Evolutionary conservation across 2,888 invertebrate genomes (phyloP).

Genomic region (Bhutanitis thaidina): DNA sequence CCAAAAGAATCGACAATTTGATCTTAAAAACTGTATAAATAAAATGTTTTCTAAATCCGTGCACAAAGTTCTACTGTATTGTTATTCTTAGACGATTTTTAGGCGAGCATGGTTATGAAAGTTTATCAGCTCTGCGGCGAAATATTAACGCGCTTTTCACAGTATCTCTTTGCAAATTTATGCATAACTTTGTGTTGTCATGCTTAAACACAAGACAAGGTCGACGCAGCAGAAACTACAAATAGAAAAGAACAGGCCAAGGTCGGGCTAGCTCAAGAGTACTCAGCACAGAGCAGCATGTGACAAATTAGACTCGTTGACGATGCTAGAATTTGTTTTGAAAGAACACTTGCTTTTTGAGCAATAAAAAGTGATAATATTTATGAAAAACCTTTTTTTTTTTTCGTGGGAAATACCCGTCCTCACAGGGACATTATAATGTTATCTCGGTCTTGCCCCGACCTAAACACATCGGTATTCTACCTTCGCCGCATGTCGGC

Average conservation of each 20-base stretch:
- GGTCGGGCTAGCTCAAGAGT: slow-evolving; percentile 19
- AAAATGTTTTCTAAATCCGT: too few species aligned
- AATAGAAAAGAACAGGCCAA: slow-evolving; percentile 17
- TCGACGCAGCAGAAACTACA: slow-evolving; percentile 20
- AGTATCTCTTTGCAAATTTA: slow-evolving; percentile 15
- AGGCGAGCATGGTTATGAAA: background rate
- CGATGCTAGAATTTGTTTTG: slow-evolving; percentile 7
- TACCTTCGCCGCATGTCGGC: too few species aligned
- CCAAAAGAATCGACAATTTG: too few species aligned
- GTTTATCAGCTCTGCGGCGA: background rate
- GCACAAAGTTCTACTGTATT: too few species aligned
- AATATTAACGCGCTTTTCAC: background rate
- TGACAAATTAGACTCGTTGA: slow-evolving; percentile 21
- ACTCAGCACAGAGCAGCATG: slow-evolving; percentile 15
- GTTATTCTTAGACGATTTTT: background rate
- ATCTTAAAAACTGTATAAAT: too few species aligned
- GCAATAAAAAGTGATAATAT: too few species aligned
- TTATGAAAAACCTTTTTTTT: too few species aligned
- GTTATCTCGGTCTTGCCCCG: too few species aligned
- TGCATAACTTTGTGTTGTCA: slow-evolving; percentile 17
- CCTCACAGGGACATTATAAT: too few species aligned
- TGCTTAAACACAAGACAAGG: slow-evolving; percentile 15
- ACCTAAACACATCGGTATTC: too few species aligned
- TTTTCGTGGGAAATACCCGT: too few species aligned
- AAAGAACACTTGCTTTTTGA: slow-evolving; percentile 2